Evolutionary conservation across 2,888 invertebrate genomes (phyloP), one percentile per base, ranked within the genome.

Genomic region (Eurytoma adleriae): DNA sequence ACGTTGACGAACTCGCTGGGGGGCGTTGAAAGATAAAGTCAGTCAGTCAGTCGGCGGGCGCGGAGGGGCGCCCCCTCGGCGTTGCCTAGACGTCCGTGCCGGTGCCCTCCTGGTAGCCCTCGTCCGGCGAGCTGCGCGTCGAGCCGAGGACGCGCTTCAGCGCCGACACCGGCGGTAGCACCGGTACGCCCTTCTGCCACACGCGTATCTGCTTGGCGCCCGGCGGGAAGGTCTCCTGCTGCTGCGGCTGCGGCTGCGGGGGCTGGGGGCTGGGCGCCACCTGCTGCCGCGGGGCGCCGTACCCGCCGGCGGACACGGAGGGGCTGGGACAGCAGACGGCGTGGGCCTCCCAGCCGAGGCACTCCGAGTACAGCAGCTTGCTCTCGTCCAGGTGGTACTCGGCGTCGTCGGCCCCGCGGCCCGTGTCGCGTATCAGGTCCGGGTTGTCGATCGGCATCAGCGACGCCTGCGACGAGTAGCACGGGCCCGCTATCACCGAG

Each of bases 71-170:
- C 64, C 40, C 40, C 10, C 62, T 27, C 10, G 20, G 24, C 66
- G 14, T 62, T 68, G 69, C 68, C 93, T 95, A 97, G 91, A 97
- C 97, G 91, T 97, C 97, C 85, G 97, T 97, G 85, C 97, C 97
- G 91, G 96, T 96, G 87, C 97, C 97, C 92, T 97, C 97, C 91
- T 97, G 97, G 91, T 97, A 97, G 83, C 96, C 96, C 91, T 97
- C 97, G 88, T 97, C 97, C 61, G 96, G 95, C 30, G 97, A 96
- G 90, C 96, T 96, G 88, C 97, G 94, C 87, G 94, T 96, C 91
- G 95, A 95, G 85, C 95, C 95, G 83, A 96, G 93, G 81, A 95
- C 96, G 83, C 96, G 94, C 91, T 97, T 97, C 84, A 96, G 93
- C 83, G 96, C 96, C 80, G 79, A 79, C 62, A 96, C 96, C 27